Evolutionary conservation across 2,797 vertebrate species (phyloP), one percentile per base, ranked within the genome.

Genomic region (Hapalemur alaotrensis): DNA sequence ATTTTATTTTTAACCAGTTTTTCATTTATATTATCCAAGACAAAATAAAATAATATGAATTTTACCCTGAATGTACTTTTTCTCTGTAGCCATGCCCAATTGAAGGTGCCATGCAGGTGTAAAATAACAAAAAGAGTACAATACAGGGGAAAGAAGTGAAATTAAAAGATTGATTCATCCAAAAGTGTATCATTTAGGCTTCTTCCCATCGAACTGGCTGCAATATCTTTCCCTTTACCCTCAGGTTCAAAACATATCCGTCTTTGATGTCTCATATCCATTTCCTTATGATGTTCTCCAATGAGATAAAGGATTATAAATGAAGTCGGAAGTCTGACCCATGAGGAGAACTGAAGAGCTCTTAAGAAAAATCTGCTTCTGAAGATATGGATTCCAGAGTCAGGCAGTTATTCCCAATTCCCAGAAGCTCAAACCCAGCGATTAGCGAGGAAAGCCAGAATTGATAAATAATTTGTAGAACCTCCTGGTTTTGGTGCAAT

Each of bases 401-500:
- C 15, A 93, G 41, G 9, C 30, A 79, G 32, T 41, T 92, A 46
- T 95, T 20, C 86, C 35, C 61, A 69, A 1, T 94, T 97, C 92
- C 89, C 81, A 92, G 89, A 97, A 96, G 35, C 96, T 93, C 18
- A 81, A 96, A 83, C 2, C 14, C 57, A 91, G 38, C 3, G 70
- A 95, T 86, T 82, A 97, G 75, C 25, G 95, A 59, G n/a, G 61
- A 91, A 94, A 86, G 41, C 48, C 65, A 95, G 17, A 90, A 61
- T 20, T 93, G 59, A 97, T 88, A 94, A 89, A 97, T 83, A 61
- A 90, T 95, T 93, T 79, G 69, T 61, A 96, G 88, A 96, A 35
- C 81, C 76, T 81, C 2, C 30, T 70, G 89, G 89, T 96, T 96
- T 96, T 43, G 69, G 67, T 79, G 87, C 98, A 98, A 95, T 97